Base-by-base conservation (phyloP, 1,140 invertebrate species). In the Drosophila rhopaloa region DNA sequence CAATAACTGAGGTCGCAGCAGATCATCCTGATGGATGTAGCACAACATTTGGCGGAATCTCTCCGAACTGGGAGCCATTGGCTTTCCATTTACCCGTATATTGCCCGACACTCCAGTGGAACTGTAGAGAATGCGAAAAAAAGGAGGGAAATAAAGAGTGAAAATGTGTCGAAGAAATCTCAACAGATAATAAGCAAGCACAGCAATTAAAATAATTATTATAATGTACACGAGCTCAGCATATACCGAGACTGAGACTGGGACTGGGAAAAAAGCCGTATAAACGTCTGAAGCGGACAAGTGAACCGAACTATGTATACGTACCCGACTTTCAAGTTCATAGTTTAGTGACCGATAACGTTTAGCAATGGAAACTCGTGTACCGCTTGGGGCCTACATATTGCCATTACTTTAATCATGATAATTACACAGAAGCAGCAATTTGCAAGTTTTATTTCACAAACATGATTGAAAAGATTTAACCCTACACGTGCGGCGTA, bases 1-100 rank as follows among this genome's bases (percentile, higher is more conserved):
- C 0, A 96, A 96, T 2, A 98, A 93, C 60, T 95, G 94, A 0
- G 96, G 95, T 75, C 97, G 95, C 24, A 97, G 93, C 47, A 97
- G 92, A 85, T 98, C 97, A 71, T 98, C 96, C 92, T 98, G 98
- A 94, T 97, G 97, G 79, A 98, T 98, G 93, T 98, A 98, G 83
- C 96, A 96, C 5, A 96, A 97, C 50, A 97, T 94, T 92, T 97
- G 97, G 77, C 95, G 94, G 94, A 95, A 96, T 57, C 92, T 91
- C 68, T 93, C 92, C 32, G 95, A 94, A 61, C 95, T 94, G 86
- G 97, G 94, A 65, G 96, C 94, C 16, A 97, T 93, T 5, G 95
- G 93, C 75, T 95, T 94, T 6, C 96, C 96, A 85, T 98, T 98
- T 1, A 98, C 94, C 44, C 94, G 92, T 61, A 97, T 95, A 59